Evolutionary conservation across 2,888 invertebrate species (phyloP).

Genomic region (Apodemia zela): DNA sequence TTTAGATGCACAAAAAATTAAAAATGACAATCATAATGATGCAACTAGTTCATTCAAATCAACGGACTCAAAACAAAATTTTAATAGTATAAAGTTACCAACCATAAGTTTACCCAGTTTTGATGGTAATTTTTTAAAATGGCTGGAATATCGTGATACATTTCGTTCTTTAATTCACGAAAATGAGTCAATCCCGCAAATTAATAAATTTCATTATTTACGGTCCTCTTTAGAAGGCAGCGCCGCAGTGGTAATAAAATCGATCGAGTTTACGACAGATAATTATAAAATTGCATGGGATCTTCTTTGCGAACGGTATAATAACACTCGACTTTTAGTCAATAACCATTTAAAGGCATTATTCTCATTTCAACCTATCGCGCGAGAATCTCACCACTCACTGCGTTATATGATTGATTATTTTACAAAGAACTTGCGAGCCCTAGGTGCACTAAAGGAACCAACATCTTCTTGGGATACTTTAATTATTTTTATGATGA

Average conservation of each 20-base stretch:
- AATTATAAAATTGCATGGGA: slow-evolving; percentile 27
- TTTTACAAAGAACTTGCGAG: not conserved
- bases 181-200: not conserved
- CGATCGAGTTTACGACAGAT: not conserved
- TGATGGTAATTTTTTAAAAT: not conserved
- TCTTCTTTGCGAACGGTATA: slow-evolving; percentile 26
- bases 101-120: not conserved
- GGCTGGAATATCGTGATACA: not conserved
- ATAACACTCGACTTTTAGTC: slow-evolving; percentile 27
- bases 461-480: not conserved
- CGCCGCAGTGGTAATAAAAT: not conserved
- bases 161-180: not conserved
- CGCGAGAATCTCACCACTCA: slow-evolving; percentile 22
- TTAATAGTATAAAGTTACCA: not conserved
- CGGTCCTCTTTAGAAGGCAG: not conserved
- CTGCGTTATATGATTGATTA: slow-evolving; percentile 21
- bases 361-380: slow-evolving; percentile 25
- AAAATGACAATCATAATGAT: no score
- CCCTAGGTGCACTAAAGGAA: not conserved
- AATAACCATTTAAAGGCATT: slow-evolving; percentile 29
- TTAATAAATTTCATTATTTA: slow-evolving; percentile 1
- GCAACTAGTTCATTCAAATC: no score
- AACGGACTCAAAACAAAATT: not conserved
- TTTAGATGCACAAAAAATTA: no score
- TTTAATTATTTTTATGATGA: not conserved